Base-by-base conservation (phyloP, 1,140 invertebrate species). In the Eueides isabella region DNA sequence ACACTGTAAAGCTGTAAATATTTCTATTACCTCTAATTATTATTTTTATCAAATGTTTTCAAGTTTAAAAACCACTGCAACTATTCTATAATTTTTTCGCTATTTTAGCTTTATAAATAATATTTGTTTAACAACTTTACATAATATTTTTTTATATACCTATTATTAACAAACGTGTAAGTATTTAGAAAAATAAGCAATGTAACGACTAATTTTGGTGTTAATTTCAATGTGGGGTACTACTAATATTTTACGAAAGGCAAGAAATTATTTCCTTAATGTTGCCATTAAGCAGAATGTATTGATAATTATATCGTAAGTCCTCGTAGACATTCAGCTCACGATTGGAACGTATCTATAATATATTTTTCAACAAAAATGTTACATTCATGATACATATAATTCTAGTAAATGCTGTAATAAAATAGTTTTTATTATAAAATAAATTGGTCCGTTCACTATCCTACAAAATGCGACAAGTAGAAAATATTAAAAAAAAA, bases 221-320 rank as follows among this genome's bases (percentile, higher is more conserved):
- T 23, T 55, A 55, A 55, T 55, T 55, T 26, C 7, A 55, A 26
- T 26, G 48, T 23, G 9, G 26, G 26, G 33, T 55, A 76, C 48
- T 69, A 70, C 88, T 55, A 86, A 88, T 88, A 85, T 86, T 89
- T 81, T 73, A 90, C 86, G 77, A 83, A 82, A 68, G 23, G 48
- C 23, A 77, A 80, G 76, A 77, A 77, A 75, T 79, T 85, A 91
- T 90, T 88, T 87, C 87, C 88, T 86, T 90, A 91, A 90, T 87
- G 81, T 80, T 67, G 79, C 85, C 87, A 80, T 91, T 90, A 90
- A 79, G 80, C 83, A 84, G 85, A 85, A 91, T 87, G 86, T 90
- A 90, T 90, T 80, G 89, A 89, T 88, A 90, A 89, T 91, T 91
- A 91, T 89, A 85, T 85, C 80, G 75, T 79, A 79, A 82, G 74